Conservation (phyloP, 2,888 invertebrate species). For the Perizoma flavofasciatum region DNA sequence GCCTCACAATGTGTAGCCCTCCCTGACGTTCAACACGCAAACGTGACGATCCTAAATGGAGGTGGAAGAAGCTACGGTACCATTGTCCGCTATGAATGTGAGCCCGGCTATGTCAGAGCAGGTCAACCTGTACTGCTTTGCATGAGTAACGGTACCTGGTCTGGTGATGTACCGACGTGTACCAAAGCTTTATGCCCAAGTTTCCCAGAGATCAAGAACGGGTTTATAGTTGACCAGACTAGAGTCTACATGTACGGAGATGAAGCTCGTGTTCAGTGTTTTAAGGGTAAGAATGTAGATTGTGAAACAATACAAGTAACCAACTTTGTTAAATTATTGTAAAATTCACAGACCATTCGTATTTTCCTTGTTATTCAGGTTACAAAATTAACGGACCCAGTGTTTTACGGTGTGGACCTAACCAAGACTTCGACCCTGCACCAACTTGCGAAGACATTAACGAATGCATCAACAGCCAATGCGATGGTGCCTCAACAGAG, state of each 20-base stretch:
- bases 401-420: conserved; percentile 92
- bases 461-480: conserved; percentile 94
- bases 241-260: conserved; percentile 93
- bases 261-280: conserved; percentile 96
- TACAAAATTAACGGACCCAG: conserved; percentile 93
- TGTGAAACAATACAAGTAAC: background rate
- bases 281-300: conserved; percentile 80
- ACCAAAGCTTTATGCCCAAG: conserved; percentile 89
- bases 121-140: conserved; percentile 96
- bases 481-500: conserved; percentile 95
- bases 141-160: conserved; percentile 98
- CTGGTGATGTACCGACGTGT: conserved; percentile 94
- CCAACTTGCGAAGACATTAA: conserved; percentile 96
- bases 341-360: too few species aligned
- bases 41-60: conserved; percentile 93
- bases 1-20: conserved; percentile 96
- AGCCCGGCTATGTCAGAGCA: conserved; percentile 93
- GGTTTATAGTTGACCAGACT: conserved; percentile 91
- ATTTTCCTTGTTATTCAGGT: conserved; percentile 72
- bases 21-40: conserved; percentile 94
- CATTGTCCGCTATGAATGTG: conserved; percentile 95
- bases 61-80: conserved; percentile 97
- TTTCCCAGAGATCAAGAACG: conserved; percentile 93
- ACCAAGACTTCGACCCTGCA: conserved; percentile 91
- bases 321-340: background rate